phyloP scores from a whole-genome alignment of 1,140 invertebrate species.

The Radopholus similis region DNA sequence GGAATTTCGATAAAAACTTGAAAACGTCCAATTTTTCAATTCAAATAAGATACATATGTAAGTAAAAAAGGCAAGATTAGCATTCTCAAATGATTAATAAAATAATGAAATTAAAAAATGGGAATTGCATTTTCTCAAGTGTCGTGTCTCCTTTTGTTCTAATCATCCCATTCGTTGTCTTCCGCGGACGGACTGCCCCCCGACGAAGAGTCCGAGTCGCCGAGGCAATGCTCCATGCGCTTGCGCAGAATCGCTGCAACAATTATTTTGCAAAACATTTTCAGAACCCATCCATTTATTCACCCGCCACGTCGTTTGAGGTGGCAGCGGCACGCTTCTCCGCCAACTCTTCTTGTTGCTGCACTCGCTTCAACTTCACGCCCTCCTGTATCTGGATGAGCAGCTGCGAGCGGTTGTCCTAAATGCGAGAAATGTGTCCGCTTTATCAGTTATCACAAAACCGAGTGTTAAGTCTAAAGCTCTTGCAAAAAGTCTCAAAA shows the following conservation, averaged over 20 bases:
- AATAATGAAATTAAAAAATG: too few species aligned
- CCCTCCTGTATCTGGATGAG: slow-evolving; percentile 51
- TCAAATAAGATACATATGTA: neutral
- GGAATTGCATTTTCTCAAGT: too few species aligned
- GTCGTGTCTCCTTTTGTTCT: neutral
- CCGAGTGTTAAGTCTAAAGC: too few species aligned
- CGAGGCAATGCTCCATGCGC: slow-evolving; percentile 54
- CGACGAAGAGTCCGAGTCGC: slow-evolving; percentile 21
- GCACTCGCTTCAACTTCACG: slow-evolving; percentile 48
- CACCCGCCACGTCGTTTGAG: slow-evolving; percentile 50
- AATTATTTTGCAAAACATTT: too few species aligned
- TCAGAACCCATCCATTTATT: too few species aligned
- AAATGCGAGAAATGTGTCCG: neutral
- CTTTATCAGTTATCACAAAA: too few species aligned
- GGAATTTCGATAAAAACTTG: neutral
- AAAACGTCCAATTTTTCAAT: neutral
- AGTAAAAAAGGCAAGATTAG: neutral
- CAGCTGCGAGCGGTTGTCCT: slow-evolving; percentile 23
- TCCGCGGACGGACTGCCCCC: slow-evolving; percentile 13
- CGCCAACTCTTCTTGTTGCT: slow-evolving; percentile 43
- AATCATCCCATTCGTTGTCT: slow-evolving; percentile 33
- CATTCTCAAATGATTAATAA: neutral
- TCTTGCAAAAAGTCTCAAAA: too few species aligned
- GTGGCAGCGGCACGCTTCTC: slow-evolving; percentile 36
- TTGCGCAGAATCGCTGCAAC: slow-evolving; percentile 45